A percentile compares a stretch with the other conserved stretches of the same genome.
These are phyloP conservation scores for Martes martes DNA, from an alignment of 2,113 vertebrate species.

Conservation along the genomic window DNA sequence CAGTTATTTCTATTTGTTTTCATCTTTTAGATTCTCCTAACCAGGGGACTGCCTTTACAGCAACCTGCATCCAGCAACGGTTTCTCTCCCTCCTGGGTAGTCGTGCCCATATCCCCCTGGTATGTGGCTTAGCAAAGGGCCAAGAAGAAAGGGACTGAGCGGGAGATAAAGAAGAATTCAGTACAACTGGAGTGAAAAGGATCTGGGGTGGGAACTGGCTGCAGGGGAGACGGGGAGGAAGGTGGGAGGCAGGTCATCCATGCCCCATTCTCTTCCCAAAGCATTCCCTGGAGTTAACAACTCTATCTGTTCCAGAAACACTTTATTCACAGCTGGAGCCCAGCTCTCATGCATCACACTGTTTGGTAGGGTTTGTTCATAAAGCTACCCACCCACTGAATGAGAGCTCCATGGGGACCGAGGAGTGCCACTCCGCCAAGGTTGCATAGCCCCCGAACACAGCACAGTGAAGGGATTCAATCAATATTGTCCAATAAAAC, in stretches of 20 bases:
- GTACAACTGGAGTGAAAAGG: background rate
- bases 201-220: background rate
- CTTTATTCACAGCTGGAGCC: background rate
- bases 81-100: background rate
- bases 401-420: background rate
- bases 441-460: background rate
- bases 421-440: background rate
- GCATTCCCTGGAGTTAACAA: background rate
- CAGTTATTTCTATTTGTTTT: background rate
- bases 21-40: background rate
- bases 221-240: background rate
- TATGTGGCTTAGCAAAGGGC: background rate
- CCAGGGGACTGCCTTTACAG: background rate
- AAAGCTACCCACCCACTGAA: background rate
- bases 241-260: accelerated
- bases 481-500: background rate
- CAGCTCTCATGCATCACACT: background rate
- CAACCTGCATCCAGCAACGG: background rate
- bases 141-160: background rate
- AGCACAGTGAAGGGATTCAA: background rate
- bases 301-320: background rate
- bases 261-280: background rate
- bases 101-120: background rate
- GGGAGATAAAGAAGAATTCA: background rate
- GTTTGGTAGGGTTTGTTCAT: background rate